Percentiles rank a stretch among this genome's conserved stretches.
phyloP scores from a whole-genome alignment of 2,113 vertebrate genomes.

The Andinoacara biseriatus region DNA sequence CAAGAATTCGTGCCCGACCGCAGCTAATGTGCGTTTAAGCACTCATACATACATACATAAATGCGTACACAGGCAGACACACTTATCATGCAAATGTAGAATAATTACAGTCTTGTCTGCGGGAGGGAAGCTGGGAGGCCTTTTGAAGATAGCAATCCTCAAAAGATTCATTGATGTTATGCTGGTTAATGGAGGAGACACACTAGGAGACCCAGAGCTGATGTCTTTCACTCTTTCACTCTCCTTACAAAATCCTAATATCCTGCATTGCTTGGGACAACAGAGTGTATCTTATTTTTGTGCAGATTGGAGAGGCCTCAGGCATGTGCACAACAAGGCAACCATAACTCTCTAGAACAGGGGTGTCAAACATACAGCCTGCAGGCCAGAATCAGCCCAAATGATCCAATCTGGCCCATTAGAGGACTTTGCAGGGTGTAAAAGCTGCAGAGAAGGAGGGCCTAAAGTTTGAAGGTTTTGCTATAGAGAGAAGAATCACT shows the following conservation, averaged over 20 bases:
- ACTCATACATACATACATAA: constrained; percentile 73
- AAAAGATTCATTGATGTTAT: constrained; percentile 72
- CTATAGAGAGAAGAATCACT: neutral
- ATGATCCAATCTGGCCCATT: constrained; percentile 9
- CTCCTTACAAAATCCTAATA: constrained; percentile 13
- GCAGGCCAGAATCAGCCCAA: neutral
- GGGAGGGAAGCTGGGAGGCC: constrained; percentile 48
- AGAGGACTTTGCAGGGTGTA: neutral
- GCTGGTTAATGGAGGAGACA: constrained; percentile 55
- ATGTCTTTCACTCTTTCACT: constrained; percentile 30
- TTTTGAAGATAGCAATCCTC: constrained; percentile 74
- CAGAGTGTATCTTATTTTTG: neutral
- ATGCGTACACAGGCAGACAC: constrained; percentile 65
- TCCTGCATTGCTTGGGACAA: neutral
- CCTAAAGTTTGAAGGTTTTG: neutral
- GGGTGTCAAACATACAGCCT: neutral
- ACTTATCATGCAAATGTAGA: constrained; percentile 78
- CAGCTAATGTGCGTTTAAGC: constrained; percentile 76
- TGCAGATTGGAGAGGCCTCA: neutral
- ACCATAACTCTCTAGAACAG: neutral
- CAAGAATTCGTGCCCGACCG: constrained; percentile 40
- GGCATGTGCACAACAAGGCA: constrained; percentile 1
- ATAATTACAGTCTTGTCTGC: constrained; percentile 75
- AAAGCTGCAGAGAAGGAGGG: neutral
- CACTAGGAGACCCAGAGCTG: constrained; percentile 17